These are phyloP conservation scores for Molorchus minor DNA, from an alignment of 2,888 invertebrate genomes.

Conservation along the genomic window DNA sequence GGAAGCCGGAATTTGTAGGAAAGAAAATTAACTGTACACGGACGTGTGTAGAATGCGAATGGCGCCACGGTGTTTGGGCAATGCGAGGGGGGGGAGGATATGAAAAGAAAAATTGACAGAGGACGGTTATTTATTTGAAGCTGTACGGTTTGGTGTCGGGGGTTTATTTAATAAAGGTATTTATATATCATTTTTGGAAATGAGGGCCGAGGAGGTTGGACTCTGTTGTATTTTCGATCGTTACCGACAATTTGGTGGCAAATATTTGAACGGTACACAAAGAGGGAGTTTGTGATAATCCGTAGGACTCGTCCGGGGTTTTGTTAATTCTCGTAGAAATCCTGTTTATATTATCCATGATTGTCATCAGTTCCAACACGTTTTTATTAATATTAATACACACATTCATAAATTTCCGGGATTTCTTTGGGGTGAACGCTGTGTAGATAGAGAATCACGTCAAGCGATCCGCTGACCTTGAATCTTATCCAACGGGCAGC, in stretches of 20 bases:
- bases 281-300: not conserved
- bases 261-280: constrained; percentile 14
- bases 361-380: too few relatives aligned
- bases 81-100: constrained; percentile 26
- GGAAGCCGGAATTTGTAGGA: constrained; percentile 41
- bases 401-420: too few relatives aligned
- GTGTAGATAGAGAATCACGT: too few relatives aligned
- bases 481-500: too few relatives aligned
- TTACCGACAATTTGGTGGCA: constrained; percentile 8
- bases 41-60: constrained; percentile 50
- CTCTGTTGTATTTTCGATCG: not conserved
- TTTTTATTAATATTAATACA: too few relatives aligned
- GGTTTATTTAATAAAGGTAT: constrained; percentile 39
- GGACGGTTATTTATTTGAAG: constrained; percentile 47
- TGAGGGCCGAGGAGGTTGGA: constrained; percentile 2
- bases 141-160: constrained; percentile 1
- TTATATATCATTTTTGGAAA: constrained; percentile 25
- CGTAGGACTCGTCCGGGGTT: too few relatives aligned
- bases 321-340: too few relatives aligned
- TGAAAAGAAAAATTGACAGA: constrained; percentile 47
- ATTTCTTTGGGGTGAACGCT: too few relatives aligned
- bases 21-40: constrained; percentile 53
- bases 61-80: constrained; percentile 46
- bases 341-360: too few relatives aligned
- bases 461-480: too few relatives aligned